Evolutionary conservation across 2,113 vertebrate species (phyloP), one percentile per base, ranked within the genome.

Genomic region (Electrona antarctica): DNA sequence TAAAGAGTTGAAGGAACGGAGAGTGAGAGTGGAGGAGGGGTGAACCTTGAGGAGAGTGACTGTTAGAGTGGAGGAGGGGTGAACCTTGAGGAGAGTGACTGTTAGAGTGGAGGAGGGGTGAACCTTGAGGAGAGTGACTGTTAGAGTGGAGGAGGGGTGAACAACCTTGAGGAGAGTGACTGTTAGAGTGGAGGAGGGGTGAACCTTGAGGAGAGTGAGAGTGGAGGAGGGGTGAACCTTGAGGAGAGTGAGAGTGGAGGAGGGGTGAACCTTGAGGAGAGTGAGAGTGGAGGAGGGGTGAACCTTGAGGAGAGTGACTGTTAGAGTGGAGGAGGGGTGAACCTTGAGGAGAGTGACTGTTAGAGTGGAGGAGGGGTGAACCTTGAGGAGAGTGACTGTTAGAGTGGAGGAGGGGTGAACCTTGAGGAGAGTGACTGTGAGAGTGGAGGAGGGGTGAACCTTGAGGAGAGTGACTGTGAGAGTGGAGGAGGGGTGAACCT

Each of bases 401-500:
- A 54, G 58, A 55, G 41, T 21, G n/a, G 8, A 69, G 67, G 33
- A 28, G 29, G 48, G 41, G 59, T 1, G 65, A 71, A 61, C 55
- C 67, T 33, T 33, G 33, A 41, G 48, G 50, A 6, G 47, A 3
- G 60, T 14, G 64, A 54, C n/a, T n/a, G n/a, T n/a, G n/a, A n/a
- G n/a, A n/a, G n/a, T n/a, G 21, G 21, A 21, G 21, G 21, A 21
- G 21, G 21, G 21, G 21, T 1, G 21, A 21, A 21, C 21, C 1
- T 59, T 28, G 47, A 69, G 59, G 62, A 61, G 64, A 74, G 52
- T 9, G 49, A 33, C 55, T 0, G 72, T 67, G 21, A 21, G 21
- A 21, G n/a, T n/a, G n/a, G n/a, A n/a, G n/a, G n/a, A n/a, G n/a
- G n/a, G n/a, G n/a, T n/a, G n/a, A n/a, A n/a, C n/a, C n/a, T n/a